Conservation (phyloP, 2,113 vertebrate species). For the Rattus norvegicus region DNA sequence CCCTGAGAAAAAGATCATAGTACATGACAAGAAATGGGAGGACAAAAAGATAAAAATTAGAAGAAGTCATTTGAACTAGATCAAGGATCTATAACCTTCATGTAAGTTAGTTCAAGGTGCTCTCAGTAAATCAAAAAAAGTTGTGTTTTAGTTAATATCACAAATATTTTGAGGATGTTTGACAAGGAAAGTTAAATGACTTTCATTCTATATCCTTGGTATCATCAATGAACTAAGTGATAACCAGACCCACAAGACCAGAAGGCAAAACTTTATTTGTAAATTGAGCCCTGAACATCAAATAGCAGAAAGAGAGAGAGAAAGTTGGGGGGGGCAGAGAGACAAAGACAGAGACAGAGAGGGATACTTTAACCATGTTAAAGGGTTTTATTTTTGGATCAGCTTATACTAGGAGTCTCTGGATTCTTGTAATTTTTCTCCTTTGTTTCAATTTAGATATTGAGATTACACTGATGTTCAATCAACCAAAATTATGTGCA, state of each 20-base stretch:
- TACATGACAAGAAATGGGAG: neutral
- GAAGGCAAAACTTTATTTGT: neutral
- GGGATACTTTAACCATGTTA: too few relatives aligned
- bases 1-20: too few relatives aligned
- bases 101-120: neutral
- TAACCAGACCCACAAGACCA: neutral
- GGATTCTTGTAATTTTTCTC: neutral
- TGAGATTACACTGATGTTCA: neutral
- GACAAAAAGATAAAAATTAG: neutral
- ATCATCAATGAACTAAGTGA: neutral
- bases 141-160: neutral
- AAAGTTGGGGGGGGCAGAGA: too few relatives aligned
- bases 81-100: neutral
- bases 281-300: neutral
- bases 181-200: neutral
- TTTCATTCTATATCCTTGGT: neutral
- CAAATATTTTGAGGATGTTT: neutral
- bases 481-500: neutral
- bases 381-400: neutral
- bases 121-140: neutral
- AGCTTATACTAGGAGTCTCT: neutral
- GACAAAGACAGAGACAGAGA: too few relatives aligned
- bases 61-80: neutral
- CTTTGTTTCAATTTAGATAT: neutral
- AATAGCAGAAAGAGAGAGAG: neutral